These are phyloP conservation scores for Drosophila auraria DNA, from an alignment of 1,140 invertebrate species.

Conservation along the genomic window DNA sequence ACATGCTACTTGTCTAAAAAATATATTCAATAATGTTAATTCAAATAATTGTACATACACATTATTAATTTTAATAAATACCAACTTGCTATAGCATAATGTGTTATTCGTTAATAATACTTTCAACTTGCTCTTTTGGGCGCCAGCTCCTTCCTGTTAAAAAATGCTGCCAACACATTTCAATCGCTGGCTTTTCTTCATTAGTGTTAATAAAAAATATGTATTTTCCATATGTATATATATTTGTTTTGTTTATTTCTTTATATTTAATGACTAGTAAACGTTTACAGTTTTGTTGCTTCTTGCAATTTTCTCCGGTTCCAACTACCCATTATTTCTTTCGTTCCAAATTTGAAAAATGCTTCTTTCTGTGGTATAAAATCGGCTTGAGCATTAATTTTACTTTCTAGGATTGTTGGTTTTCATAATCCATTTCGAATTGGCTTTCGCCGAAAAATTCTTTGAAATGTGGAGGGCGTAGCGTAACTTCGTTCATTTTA, in stretches of 20 bases:
- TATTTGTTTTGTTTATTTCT: conserved; percentile 30
- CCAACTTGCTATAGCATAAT: conserved; percentile 80
- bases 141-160: conserved; percentile 37
- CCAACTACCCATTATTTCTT: conserved; percentile 9
- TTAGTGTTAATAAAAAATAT: conserved; percentile 78
- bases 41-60: conserved; percentile 76
- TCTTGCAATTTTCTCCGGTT: conserved; percentile 33
- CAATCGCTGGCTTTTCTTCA: conserved; percentile 48
- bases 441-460: conserved; percentile 68
- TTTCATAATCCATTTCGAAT: conserved; percentile 27
- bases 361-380: conserved; percentile 56
- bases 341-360: conserved; percentile 54
- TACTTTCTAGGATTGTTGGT: conserved; percentile 15
- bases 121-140: conserved; percentile 63
- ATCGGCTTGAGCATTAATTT: conserved; percentile 48
- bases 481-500: conserved; percentile 62
- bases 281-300: conserved; percentile 67
- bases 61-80: conserved; percentile 78
- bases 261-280: conserved; percentile 78
- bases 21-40: conserved; percentile 82
- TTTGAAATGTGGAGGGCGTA: conserved; percentile 74
- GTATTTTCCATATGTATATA: conserved; percentile 53
- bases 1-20: conserved; percentile 78
- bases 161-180: conserved; percentile 57
- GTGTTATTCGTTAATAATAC: conserved; percentile 80